phyloP scores from a whole-genome alignment of 2,797 vertebrate species.

The Ispidina lecontei region DNA sequence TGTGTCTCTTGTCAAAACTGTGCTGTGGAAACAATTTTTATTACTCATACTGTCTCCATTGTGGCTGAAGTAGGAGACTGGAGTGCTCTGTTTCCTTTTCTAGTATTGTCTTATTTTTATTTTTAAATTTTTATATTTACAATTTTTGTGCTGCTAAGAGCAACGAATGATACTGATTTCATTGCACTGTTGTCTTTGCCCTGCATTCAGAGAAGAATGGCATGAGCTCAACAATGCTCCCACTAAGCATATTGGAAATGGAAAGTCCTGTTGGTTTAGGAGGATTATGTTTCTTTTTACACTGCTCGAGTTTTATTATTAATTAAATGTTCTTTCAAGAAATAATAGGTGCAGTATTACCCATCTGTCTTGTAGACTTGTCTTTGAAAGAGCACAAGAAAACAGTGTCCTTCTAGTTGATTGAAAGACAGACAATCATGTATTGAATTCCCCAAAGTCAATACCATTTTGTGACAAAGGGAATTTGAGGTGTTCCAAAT shows the following conservation, averaged over 20 bases:
- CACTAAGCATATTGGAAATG: not conserved
- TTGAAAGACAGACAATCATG: not conserved
- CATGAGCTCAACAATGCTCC: not conserved
- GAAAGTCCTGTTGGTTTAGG: not conserved
- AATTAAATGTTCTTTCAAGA: constrained; percentile 4
- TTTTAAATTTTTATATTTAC: not conserved
- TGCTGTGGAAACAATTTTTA: not conserved
- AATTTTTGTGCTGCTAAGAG: not conserved
- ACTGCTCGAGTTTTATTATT: not conserved
- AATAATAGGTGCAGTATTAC: not conserved
- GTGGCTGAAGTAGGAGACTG: not conserved
- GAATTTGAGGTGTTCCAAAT: not conserved
- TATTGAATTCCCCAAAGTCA: not conserved
- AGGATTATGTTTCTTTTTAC: constrained; percentile 14
- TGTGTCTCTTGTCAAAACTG: not conserved
- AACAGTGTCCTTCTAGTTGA: not conserved
- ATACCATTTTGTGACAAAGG: not conserved
- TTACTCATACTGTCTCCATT: not conserved
- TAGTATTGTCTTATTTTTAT: not conserved
- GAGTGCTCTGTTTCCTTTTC: not conserved
- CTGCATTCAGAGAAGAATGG: not conserved
- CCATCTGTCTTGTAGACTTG: not conserved
- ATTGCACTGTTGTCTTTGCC: not conserved
- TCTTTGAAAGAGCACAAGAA: not conserved
- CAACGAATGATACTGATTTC: not conserved